These are phyloP conservation scores for Pecten maximus DNA, from an alignment of 2,888 invertebrate genomes.

Conservation along the genomic window DNA sequence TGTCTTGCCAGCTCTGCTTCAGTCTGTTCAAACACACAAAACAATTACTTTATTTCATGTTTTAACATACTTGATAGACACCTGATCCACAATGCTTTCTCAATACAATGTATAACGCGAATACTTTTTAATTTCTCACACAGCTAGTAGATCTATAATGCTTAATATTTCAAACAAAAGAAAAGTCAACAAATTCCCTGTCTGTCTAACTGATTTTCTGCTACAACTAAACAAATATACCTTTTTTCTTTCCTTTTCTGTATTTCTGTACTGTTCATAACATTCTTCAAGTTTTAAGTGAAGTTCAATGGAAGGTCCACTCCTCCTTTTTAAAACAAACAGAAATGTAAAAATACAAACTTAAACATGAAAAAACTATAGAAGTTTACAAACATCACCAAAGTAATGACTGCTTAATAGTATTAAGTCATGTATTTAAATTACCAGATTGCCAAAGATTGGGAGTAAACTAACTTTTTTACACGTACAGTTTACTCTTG, in stretches of 20 bases:
- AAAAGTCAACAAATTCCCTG: too few relatives aligned
- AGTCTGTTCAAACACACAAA: constrained; percentile 82
- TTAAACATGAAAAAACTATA: too few relatives aligned
- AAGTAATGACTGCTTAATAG: too few relatives aligned
- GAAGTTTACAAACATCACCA: too few relatives aligned
- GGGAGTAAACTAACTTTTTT: too few relatives aligned
- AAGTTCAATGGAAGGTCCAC: constrained; percentile 85
- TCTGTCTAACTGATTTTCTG: neutral
- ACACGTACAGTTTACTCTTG: too few relatives aligned
- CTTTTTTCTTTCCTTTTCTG: constrained; percentile 91
- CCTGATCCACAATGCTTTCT: neutral
- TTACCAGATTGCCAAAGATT: too few relatives aligned
- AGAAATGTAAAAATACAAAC: constrained; percentile 41
- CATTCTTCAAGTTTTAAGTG: constrained; percentile 90
- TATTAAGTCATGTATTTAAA: too few relatives aligned
- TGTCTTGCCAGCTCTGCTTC: constrained; percentile 90
- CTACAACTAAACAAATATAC: constrained; percentile 66
- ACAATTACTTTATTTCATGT: neutral
- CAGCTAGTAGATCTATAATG: too few relatives aligned
- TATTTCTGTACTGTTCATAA: constrained; percentile 90
- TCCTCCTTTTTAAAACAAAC: constrained; percentile 79
- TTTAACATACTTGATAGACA: neutral
- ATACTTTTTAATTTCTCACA: too few relatives aligned
- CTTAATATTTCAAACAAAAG: too few relatives aligned
- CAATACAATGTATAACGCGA: too few relatives aligned